Base-by-base conservation (phyloP, 2,888 invertebrate species). In the Eulithis prunata region DNA sequence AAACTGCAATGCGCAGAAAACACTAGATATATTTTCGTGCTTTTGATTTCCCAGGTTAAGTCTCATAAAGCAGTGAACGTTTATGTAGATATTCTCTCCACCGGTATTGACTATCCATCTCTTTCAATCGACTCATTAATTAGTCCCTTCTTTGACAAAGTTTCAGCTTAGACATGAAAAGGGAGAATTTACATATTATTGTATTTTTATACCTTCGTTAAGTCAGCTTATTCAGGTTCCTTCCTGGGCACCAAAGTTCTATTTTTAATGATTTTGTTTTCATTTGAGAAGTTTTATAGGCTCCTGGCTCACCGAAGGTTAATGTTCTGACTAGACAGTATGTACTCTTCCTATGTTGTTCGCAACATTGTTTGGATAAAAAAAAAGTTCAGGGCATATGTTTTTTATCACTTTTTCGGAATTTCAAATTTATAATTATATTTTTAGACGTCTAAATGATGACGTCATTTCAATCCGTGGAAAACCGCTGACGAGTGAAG, bases 101-200 rank as follows among this genome's bases (percentile, higher is more conserved):
- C 8, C 52, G 32, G 38, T 49, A n/a, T 45, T n/a, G 58, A 71
- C 69, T 72, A 68, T 76, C 80, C 82, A 51, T 86, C 49, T 49
- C 49, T 49, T 49, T 88, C 88, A 89, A 87, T 86, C 84, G 83
- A 72, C 85, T 83, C 78, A 82, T 83, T 82, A 82, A 87, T 85
- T 83, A 86, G 85, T 81, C 60, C 7, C 61, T 85, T 87, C 81
- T 84, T 85, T 86, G 81, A 78, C 85, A 91, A 91, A 89, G 84
- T 89, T 89, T 79, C 68, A 82, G 83, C 80, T 83, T 84, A 86
- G 85, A 84, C 83, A 85, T 84, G 82, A 82, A 81, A 84, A 81
- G 82, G 78, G 77, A 78, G 85, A 59, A 92, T 93, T 93, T 92
- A 90, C 92, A 93, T 93, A 87, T 89, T 93, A 92, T 92, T 93